Evolutionary conservation across 1,140 invertebrate genomes (phyloP).

Genomic region (Phortica variegata): DNA sequence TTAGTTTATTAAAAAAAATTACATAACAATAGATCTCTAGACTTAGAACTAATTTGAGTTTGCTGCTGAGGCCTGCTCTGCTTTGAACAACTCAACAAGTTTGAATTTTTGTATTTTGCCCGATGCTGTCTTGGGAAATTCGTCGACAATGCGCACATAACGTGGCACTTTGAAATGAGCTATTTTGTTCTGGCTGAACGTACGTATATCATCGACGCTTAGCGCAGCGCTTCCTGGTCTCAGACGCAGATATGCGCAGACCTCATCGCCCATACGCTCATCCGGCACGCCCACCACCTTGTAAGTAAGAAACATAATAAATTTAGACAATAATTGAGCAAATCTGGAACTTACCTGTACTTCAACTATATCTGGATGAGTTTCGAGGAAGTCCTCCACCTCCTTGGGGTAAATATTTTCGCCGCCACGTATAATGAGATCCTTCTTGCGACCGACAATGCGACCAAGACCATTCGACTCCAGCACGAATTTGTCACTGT

Average conservation of each 20-base stretch:
- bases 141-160: conserved; percentile 68
- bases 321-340: background rate
- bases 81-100: conserved; percentile 59
- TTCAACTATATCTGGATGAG: conserved; percentile 75
- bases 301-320: background rate
- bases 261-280: conserved; percentile 75
- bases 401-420: conserved; percentile 90
- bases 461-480: conserved; percentile 74
- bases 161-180: conserved; percentile 82
- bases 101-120: conserved; percentile 82
- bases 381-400: conserved; percentile 79
- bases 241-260: conserved; percentile 72
- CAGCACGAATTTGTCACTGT: conserved; percentile 77
- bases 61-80: too few relatives aligned
- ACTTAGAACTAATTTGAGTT: too few relatives aligned
- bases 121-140: conserved; percentile 80
- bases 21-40: too few relatives aligned
- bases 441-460: conserved; percentile 83
- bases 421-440: conserved; percentile 89
- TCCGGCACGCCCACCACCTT: conserved; percentile 75
- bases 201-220: too few relatives aligned
- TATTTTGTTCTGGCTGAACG: conserved; percentile 75
- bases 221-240: conserved; percentile 68
- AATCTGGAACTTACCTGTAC: conserved; percentile 62
- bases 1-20: too few relatives aligned